Conservation (phyloP, 2,113 vertebrate species). For the Carollia perspicillata region DNA sequence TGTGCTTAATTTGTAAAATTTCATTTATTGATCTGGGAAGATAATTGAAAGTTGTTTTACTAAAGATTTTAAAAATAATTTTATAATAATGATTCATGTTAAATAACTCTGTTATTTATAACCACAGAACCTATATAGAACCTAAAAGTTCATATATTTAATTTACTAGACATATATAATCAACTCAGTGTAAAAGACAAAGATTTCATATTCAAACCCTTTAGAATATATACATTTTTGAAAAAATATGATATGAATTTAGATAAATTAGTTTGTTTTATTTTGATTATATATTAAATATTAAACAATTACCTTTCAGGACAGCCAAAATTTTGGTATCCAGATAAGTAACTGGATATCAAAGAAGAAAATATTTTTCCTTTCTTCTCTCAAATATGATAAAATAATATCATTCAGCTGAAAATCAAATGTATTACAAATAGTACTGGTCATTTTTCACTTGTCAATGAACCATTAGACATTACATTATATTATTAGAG, state of each 20-base stretch:
- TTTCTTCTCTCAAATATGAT: neutral
- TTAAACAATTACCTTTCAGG: neutral
- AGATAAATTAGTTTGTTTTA: too few species aligned
- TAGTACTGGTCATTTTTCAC: neutral
- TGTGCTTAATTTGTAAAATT: neutral
- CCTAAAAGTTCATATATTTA: neutral
- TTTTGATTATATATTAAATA: neutral
- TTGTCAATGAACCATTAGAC: conserved; percentile 35
- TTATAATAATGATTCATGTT: neutral
- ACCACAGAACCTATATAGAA: neutral
- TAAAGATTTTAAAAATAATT: neutral
- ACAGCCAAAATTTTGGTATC: neutral
- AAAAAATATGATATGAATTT: too few species aligned
- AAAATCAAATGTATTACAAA: neutral
- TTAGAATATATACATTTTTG: too few species aligned
- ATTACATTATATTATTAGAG: neutral
- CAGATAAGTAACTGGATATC: neutral
- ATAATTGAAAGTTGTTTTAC: neutral
- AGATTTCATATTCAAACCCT: neutral
- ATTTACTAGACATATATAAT: neutral
- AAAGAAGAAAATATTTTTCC: neutral
- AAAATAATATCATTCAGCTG: neutral
- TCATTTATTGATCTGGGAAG: neutral
- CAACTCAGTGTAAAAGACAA: neutral
- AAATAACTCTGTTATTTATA: neutral